Evolutionary conservation across 2,113 vertebrate genomes (phyloP).

Genomic region (Conger conger): DNA sequence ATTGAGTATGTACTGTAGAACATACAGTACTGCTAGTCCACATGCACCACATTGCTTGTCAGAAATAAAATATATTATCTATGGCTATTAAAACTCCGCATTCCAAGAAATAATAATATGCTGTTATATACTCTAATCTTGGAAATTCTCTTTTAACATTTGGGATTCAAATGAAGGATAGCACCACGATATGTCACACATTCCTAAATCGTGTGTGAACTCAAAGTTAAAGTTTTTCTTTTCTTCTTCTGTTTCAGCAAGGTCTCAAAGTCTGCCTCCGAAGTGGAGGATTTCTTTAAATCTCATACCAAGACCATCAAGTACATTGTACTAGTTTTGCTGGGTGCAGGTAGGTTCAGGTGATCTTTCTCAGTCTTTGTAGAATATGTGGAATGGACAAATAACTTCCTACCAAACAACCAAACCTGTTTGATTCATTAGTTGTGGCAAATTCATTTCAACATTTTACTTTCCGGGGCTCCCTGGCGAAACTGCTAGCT

Average conservation of each 20-base stretch:
- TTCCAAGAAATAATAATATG: not conserved
- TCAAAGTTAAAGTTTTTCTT: not conserved
- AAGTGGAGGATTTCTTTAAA: conserved; percentile 59
- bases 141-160: no score
- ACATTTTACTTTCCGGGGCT: not conserved
- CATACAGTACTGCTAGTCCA: not conserved
- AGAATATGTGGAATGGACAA: not conserved
- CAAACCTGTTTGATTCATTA: not conserved
- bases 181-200: not conserved
- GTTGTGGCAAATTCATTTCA: not conserved
- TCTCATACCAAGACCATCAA: conserved; percentile 63
- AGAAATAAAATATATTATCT: not conserved
- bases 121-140: not conserved
- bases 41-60: not conserved
- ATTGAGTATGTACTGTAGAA: not conserved
- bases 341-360: conserved; percentile 63
- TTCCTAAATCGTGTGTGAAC: not conserved
- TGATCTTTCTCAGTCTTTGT: not conserved
- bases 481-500: not conserved
- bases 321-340: conserved; percentile 53
- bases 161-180: not conserved
- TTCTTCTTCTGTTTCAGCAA: conserved; percentile 50
- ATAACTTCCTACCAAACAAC: not conserved
- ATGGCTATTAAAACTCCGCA: not conserved
- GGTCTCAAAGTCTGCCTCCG: conserved; percentile 54